Base-by-base conservation (phyloP, 2,888 invertebrate species). In the Pseudococcus viburni region DNA sequence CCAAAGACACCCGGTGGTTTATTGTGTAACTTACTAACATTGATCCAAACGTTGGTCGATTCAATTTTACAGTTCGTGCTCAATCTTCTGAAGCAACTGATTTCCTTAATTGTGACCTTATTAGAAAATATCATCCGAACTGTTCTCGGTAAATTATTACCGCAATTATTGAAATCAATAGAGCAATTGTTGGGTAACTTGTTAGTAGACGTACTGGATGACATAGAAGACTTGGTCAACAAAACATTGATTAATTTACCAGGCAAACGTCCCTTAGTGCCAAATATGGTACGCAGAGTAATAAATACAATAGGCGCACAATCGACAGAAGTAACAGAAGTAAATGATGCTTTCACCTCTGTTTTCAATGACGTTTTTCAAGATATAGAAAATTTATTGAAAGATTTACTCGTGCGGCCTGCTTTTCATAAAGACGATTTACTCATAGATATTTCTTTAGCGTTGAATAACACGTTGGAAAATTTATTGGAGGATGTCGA, bases 311-410 rank as follows among this genome's bases (percentile, higher is more conserved):
- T 84, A 22, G 33, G 55, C 2, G 48, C 22, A 51, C n/a, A n/a
- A n/a, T n/a, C n/a, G n/a, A n/a, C n/a, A n/a, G n/a, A n/a, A n/a
- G n/a, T n/a, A n/a, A n/a, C n/a, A n/a, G n/a, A n/a, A n/a, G n/a
- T n/a, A n/a, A n/a, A n/a, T n/a, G n/a, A n/a, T n/a, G n/a, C n/a
- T n/a, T n/a, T n/a, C 26, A 33, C 26, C 1, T 33, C 26, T 33
- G 26, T 33, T 6, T 0, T 85, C 5, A 51, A 17, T n/a, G 59
- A 7, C 0, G 0, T 85, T 17, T 12, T 85, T 0, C 12, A 3
- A 15, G 85, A 85, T 5, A 59, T 85, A 11, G 85, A 85, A 59
- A 11, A 9, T 17, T 11, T 85, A 26, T n/a, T 85, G n/a, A 85
- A 85, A 8, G 33, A 22, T 15, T 33, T 85, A 55, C 59, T 85